phyloP scores from a whole-genome alignment of 2,888 invertebrate species.

The Imbricaverruca yamaguchii region DNA sequence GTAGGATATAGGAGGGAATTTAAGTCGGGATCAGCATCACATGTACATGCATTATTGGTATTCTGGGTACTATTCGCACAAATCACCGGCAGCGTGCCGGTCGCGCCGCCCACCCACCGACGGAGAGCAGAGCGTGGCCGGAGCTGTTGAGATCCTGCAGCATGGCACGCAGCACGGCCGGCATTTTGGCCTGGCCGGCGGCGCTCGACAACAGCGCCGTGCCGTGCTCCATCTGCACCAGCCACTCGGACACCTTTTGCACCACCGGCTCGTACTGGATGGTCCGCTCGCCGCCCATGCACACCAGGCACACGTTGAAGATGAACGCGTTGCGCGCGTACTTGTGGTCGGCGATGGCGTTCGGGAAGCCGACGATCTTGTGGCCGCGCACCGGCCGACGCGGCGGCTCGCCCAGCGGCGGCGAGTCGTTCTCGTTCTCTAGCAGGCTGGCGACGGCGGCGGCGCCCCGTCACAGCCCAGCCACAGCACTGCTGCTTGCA shows the following conservation, averaged over 20 bases:
- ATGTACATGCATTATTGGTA: too few relatives aligned
- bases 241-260: slow-evolving; percentile 84
- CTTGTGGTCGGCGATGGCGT: slow-evolving; percentile 76
- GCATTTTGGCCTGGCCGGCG: slow-evolving; percentile 58
- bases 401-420: neutral
- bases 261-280: slow-evolving; percentile 91
- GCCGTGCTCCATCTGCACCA: slow-evolving; percentile 80
- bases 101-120: neutral
- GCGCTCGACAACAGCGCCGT: slow-evolving; percentile 70
- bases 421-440: neutral
- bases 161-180: slow-evolving; percentile 67
- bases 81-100: neutral
- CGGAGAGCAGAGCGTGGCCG: slow-evolving; percentile 61
- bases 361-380: slow-evolving; percentile 54
- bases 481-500: neutral
- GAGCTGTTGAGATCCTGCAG: slow-evolving; percentile 71
- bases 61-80: neutral
- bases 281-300: slow-evolving; percentile 78
- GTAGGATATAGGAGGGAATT: too few relatives aligned
- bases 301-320: slow-evolving; percentile 91
- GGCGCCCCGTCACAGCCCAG: too few relatives aligned
- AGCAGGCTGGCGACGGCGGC: neutral
- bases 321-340: slow-evolving; percentile 91
- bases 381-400: slow-evolving; percentile 34
- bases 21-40: too few relatives aligned